Base-by-base conservation (phyloP, 2,888 invertebrate species). In the Synanthedon formicaeformis region DNA sequence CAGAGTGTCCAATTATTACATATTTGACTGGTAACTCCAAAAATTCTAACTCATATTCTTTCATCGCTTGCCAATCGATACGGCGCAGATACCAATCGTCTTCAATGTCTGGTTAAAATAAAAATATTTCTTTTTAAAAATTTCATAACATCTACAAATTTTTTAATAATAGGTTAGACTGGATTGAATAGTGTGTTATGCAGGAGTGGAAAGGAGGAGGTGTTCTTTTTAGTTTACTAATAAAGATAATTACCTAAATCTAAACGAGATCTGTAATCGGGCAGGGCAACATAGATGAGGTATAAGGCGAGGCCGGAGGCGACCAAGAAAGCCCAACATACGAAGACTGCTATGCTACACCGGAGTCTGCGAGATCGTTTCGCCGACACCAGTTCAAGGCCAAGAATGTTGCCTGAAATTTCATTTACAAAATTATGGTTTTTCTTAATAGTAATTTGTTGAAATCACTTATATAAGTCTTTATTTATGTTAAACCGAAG, bases 291-390 rank as follows among this genome's bases (percentile, higher is more conserved):
- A 58, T 68, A 63, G 64, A 78, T 59, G 58, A 82, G 67, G 68
- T 75, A 73, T 66, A 75, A 58, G 50, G 71, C 68, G 52, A 85
- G 71, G 41, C 69, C 76, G n/a, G 64, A 64, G 48, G 76, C 75
- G 16, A 83, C 76, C 41, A 81, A 59, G 55, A 83, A 63, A 13
- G 81, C 73, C 82, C 85, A 86, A 69, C 84, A 84, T 57, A 82
- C 78, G 72, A 79, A 85, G 58, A 86, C 81, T 1, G 78, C 82
- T 51, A 84, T 77, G 64, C 83, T 80, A 73, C 84, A 84, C 54
- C 85, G 81, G 27, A 81, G 68, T 40, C 71, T 67, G 55, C 70
- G 71, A 41, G 71, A 55, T 56, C 71, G 72, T 58, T 67, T 69
- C 41, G 74, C 66, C 41, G 81, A 76, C 58, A 79, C 71, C 73